These are phyloP conservation scores for Austrolebias charrua DNA, from an alignment of 2,797 vertebrate species.

Conservation along the genomic window DNA sequence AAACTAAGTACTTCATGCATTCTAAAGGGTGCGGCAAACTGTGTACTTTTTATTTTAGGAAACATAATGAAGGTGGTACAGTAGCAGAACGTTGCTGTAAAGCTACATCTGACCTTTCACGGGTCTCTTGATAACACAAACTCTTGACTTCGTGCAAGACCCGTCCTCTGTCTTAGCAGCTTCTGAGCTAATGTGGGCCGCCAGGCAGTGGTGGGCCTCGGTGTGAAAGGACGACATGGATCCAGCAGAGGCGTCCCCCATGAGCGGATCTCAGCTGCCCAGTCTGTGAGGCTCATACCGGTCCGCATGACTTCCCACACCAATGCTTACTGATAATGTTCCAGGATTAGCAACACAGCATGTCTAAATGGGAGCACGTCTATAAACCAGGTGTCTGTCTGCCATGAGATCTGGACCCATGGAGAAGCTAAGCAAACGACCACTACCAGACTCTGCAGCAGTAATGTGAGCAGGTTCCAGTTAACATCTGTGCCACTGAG, in stretches of 20 bases:
- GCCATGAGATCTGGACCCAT: slow-evolving; percentile 23
- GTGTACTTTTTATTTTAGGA: background rate
- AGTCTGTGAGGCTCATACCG: slow-evolving; percentile 65
- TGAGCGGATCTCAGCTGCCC: slow-evolving; percentile 53
- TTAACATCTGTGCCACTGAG: background rate
- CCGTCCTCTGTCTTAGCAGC: slow-evolving; percentile 32
- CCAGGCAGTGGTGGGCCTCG: slow-evolving; percentile 40
- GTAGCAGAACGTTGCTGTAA: background rate
- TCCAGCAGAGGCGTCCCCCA: slow-evolving; percentile 61
- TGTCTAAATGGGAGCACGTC: slow-evolving; percentile 23
- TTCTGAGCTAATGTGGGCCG: slow-evolving; percentile 51
- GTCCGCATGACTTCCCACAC: slow-evolving; percentile 77
- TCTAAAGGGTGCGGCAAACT: slow-evolving; percentile 13
- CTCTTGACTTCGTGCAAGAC: slow-evolving; percentile 40
- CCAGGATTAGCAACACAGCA: slow-evolving; percentile 54
- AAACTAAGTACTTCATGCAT: slow-evolving; percentile 10
- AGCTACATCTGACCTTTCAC: slow-evolving; percentile 30
- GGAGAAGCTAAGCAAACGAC: slow-evolving; percentile 30
- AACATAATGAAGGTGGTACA: background rate
- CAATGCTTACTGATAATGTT: slow-evolving; percentile 71
- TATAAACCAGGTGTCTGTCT: background rate
- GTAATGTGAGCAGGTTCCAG: slow-evolving; percentile 6
- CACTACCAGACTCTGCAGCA: slow-evolving; percentile 1
- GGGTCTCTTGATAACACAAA: slow-evolving; percentile 25
- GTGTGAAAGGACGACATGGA: slow-evolving; percentile 53